These are phyloP conservation scores for Torymus tubicola DNA, from an alignment of 2,888 invertebrate genomes.

Conservation along the genomic window DNA sequence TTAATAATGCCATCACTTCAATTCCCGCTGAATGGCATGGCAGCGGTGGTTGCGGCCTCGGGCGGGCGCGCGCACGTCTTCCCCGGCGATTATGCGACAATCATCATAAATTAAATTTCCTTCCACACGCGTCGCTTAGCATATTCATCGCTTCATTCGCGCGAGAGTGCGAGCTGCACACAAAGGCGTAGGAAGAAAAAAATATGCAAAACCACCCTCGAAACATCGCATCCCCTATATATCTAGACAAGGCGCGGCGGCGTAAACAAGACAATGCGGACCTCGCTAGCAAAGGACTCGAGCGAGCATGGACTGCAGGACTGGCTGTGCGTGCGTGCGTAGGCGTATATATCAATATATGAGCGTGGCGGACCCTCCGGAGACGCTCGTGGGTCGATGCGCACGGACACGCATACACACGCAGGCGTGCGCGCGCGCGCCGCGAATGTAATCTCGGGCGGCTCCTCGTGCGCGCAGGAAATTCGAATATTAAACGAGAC, in stretches of 20 bases:
- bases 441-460: background rate
- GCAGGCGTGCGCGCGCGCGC: too few species aligned
- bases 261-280: background rate
- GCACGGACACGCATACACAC: background rate
- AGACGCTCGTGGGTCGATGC: too few species aligned
- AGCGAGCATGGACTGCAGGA: too few species aligned
- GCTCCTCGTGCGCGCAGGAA: conserved; percentile 18
- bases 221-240: too few species aligned
- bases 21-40: conserved; percentile 1
- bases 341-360: too few species aligned
- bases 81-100: conserved; percentile 34
- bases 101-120: conserved; percentile 54
- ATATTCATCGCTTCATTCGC: conserved; percentile 26
- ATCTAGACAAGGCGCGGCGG: background rate
- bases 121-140: conserved; percentile 39
- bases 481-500: conserved; percentile 49
- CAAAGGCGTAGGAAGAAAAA: conserved; percentile 8
- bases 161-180: conserved; percentile 16
- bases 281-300: too few species aligned
- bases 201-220: background rate
- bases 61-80: background rate
- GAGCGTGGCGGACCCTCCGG: too few species aligned
- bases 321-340: too few species aligned
- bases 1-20: conserved; percentile 38
- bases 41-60: too few species aligned